Percentiles rank a stretch among this genome's conserved stretches.
These are phyloP conservation scores for Leiothrix lutea DNA, from an alignment of 2,113 vertebrate species.

Conservation along the genomic window DNA sequence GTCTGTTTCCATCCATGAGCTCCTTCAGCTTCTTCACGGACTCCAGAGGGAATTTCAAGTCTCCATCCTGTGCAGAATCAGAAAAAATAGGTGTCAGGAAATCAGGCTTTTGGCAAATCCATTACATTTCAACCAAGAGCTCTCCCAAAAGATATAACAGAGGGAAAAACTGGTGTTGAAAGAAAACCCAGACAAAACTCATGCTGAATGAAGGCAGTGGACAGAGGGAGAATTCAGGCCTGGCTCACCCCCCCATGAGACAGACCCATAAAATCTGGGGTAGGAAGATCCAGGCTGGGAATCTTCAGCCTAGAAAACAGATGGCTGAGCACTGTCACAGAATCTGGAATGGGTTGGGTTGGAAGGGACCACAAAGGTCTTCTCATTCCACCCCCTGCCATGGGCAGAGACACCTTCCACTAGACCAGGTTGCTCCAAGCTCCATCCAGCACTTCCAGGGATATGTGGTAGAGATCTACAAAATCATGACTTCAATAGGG, in stretches of 20 bases:
- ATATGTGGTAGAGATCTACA: not conserved
- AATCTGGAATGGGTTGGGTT: not conserved
- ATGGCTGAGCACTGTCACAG: not conserved
- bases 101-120: not conserved
- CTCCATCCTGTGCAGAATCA: conserved; percentile 20
- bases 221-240: not conserved
- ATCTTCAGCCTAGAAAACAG: not conserved
- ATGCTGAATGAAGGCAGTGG: not conserved
- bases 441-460: not conserved
- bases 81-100: not conserved
- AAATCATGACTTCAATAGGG: not conserved
- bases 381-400: not conserved
- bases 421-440: not conserved
- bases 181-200: not conserved
- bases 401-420: not conserved
- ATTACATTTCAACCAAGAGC: not conserved
- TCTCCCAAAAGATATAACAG: not conserved
- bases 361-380: not conserved
- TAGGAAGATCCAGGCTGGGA: not conserved
- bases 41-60: conserved; percentile 40
- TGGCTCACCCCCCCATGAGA: not conserved
- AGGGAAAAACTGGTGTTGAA: not conserved
- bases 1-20: not conserved
- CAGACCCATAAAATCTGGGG: not conserved
- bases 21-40: conserved; percentile 51